Evolutionary conservation across 1,140 invertebrate genomes (phyloP).

Genomic region (Diabrotica virgifera): DNA sequence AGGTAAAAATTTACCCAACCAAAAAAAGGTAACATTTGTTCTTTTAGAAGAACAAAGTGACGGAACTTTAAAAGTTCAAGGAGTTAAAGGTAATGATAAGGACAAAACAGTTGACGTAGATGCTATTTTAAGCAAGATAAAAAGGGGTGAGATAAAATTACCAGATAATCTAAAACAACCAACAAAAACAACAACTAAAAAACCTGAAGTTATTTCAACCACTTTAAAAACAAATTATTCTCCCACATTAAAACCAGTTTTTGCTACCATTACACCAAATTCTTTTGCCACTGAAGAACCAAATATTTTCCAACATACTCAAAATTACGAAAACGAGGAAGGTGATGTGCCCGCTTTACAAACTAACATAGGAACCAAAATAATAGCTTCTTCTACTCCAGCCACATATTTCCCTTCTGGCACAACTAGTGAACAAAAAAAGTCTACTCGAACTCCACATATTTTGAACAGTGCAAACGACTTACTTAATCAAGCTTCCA

Average conservation of each 20-base stretch:
- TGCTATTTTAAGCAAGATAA: constrained; percentile 75
- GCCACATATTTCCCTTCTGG: constrained; percentile 13
- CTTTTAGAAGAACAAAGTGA: constrained; percentile 80
- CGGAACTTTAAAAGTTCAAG: constrained; percentile 78
- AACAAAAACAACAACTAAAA: constrained; percentile 40
- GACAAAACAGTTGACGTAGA: constrained; percentile 72
- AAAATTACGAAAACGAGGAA: constrained; percentile 36
- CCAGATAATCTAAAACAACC: constrained; percentile 60
- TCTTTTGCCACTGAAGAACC: constrained; percentile 48
- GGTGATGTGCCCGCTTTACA: constrained; percentile 47
- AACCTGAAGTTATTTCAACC: constrained; percentile 7
- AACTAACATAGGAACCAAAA: constrained; percentile 45
- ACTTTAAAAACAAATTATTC: neutral
- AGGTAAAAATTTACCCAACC: constrained; percentile 59
- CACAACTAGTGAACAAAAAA: constrained; percentile 12
- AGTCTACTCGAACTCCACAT: constrained; percentile 22
- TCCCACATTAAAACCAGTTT: neutral
- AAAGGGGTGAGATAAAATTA: constrained; percentile 75
- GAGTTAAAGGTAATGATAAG: constrained; percentile 64
- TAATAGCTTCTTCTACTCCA: constrained; percentile 37
- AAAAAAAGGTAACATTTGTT: constrained; percentile 82
- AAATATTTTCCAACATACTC: constrained; percentile 40
- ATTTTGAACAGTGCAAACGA: constrained; percentile 29
- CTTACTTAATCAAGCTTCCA: constrained; percentile 32
- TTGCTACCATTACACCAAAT: constrained; percentile 35